Evolutionary conservation across 2,797 vertebrate genomes (phyloP).

Genomic region (Acrocephalus scirpaceus): DNA sequence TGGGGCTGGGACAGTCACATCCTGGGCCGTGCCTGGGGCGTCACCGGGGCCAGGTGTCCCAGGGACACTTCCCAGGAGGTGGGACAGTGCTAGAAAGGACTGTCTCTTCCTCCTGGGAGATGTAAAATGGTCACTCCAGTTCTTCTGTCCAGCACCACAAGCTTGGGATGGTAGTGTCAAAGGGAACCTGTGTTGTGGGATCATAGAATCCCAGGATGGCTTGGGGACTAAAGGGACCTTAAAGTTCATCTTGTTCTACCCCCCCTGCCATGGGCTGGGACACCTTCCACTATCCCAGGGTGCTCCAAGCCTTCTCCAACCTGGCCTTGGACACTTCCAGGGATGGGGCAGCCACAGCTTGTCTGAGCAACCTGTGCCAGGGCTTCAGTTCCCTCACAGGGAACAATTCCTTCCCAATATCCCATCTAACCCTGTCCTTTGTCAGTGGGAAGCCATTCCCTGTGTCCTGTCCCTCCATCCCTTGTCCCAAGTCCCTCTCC

Average conservation of each 20-base stretch:
- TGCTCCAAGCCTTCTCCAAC: fast-evolving
- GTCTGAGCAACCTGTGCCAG: fast-evolving
- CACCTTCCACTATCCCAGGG: fast-evolving
- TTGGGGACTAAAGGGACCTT: not conserved
- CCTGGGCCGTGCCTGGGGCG: not conserved
- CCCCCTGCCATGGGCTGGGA: not conserved
- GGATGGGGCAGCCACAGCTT: not conserved
- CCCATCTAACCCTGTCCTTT: not conserved
- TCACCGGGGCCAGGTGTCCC: fast-evolving
- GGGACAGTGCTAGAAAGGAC: too few species aligned
- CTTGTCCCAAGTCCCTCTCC: not conserved
- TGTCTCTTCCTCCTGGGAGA: not conserved
- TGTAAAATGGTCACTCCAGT: not conserved
- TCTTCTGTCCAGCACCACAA: not conserved
- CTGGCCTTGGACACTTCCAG: not conserved
- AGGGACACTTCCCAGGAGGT: not conserved
- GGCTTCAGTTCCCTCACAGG: not conserved
- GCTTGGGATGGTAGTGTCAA: not conserved
- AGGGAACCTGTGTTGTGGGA: not conserved
- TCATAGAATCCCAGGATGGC: not conserved
- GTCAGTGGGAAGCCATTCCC: not conserved
- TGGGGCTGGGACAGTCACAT: not conserved
- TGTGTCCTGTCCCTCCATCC: not conserved
- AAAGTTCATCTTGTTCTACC: not conserved
- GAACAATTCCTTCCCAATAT: not conserved